Base-by-base conservation (phyloP, 2,888 invertebrate species). In the Aporophyla nigra region DNA sequence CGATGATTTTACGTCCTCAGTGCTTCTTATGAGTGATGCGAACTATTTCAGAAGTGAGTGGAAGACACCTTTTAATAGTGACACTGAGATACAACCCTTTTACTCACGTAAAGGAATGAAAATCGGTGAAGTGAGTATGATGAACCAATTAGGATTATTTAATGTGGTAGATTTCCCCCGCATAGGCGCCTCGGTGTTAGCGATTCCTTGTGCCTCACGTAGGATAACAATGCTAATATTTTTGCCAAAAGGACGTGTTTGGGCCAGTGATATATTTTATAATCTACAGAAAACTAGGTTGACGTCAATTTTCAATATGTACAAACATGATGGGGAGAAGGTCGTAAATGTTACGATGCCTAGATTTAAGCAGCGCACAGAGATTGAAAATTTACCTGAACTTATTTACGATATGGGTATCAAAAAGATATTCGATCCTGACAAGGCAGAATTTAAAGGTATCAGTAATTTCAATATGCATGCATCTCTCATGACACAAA, bases 361-460 rank as follows among this genome's bases (percentile, higher is more conserved):
- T 0, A 90, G 91, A 59, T 95, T 95, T 76, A 91, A 88, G 80
- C 90, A 93, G 9, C 90, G 80, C 0, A 91, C 93, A 0, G 91
- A 91, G 5, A 46, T 93, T 2, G 91, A 92, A 9, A 94, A 93
- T 76, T 84, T 95, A 19, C 89, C 93, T 0, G 95, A 95, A 74
- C 74, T 95, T 51, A 40, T 95, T 0, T 87, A 85, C 56, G 95
- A 96, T 88, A 94, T 95, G 94, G 95, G 95, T 1, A 87, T 95
- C 0, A 89, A 82, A 56, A 92, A 90, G n/a, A 88, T 95, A n/a
- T 96, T 96, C 78, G 82, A 93, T 76, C 93, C 92, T 3, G 82
- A 90, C 0, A 33, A 84, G 21, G 93, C 95, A 2, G 91, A 95
- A 40, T 88, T 95, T 1, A 85, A 82, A 0, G 89, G 90, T 33